Base-by-base conservation (phyloP, 2,113 vertebrate genomes). In the Pedetes capensis region DNA sequence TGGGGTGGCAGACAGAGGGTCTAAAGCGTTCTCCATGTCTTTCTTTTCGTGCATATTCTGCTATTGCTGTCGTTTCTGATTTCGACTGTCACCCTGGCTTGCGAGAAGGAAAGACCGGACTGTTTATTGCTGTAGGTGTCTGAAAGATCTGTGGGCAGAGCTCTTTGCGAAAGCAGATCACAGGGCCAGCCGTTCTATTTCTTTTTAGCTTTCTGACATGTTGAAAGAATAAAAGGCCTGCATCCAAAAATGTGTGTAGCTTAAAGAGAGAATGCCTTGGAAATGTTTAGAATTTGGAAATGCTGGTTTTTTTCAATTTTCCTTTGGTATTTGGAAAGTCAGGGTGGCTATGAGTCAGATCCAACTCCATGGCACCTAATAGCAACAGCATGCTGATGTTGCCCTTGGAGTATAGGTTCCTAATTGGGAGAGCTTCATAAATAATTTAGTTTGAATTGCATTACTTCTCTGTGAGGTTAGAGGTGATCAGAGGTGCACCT, bases 71-170 rank as follows among this genome's bases (percentile, higher is more conserved):
- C 16, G 51, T 32, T n/a, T 5, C 27, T 34, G 53, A 57, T n/a
- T 18, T 14, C 9, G 29, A 4, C 32, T 20, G 4, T 69, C 23
- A 4, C 57, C 59, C 29, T 44, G 16, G 5, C n/a, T 23, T 22
- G 32, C 27, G 49, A 72, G 10, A 78, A n/a, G 47, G 37, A 86
- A 27, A 81, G 71, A 76, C 25, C 83, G n/a, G 51, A 55, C 89
- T 87, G 69, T 63, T 88, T 89, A 66, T 93, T 85, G 78, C 95
- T 91, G 84, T 81, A 87, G 95, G 81, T 94, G 87, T 37, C 72
- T 93, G 84, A 61, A 88, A 83, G n/a, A 68, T 90, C 96, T 74
- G 49, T 88, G 89, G 69, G 51, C 23, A 32, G 61, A 76, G 13
- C 39, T 63, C 25, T 23, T 53, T 17, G 53, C 74, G 69, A 86